phyloP scores from a whole-genome alignment of 1,140 invertebrate species.

The Asbolus verrucosus region DNA sequence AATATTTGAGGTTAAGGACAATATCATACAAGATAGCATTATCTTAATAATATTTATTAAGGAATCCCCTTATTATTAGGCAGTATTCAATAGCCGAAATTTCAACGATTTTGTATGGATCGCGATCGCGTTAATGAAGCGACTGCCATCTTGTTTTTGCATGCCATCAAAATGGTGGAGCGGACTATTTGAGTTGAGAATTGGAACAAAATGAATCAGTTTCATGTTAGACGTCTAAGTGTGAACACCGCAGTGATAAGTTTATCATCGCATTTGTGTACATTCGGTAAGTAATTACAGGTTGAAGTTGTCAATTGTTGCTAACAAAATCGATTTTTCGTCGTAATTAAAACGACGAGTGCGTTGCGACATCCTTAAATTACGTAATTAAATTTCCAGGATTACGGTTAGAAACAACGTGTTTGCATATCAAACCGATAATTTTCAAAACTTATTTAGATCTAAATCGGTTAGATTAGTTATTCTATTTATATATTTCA shows the following conservation, averaged over 20 bases:
- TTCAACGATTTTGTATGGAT: neutral
- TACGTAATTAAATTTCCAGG: neutral
- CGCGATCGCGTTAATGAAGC: neutral
- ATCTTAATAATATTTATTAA: constrained; percentile 60
- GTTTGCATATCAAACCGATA: too few species aligned
- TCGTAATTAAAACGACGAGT: too few species aligned
- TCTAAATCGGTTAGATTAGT: too few species aligned
- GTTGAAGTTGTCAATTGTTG: neutral
- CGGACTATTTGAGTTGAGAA: constrained; percentile 24
- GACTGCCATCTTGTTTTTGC: neutral
- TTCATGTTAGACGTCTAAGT: neutral
- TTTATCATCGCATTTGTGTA: neutral
- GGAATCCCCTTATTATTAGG: constrained; percentile 51
- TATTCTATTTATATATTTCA: too few species aligned
- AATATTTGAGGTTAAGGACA: constrained; percentile 48
- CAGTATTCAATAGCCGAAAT: neutral
- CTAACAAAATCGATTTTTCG: neutral
- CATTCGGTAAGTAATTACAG: neutral
- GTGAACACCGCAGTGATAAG: neutral
- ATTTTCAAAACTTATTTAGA: too few species aligned
- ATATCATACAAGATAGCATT: constrained; percentile 51
- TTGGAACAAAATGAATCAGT: constrained; percentile 7
- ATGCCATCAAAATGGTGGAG: constrained; percentile 42
- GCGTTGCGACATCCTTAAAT: neutral
- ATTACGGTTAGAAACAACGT: neutral